Conservation (phyloP, 1,140 invertebrate species). For the Plodia interpunctella region DNA sequence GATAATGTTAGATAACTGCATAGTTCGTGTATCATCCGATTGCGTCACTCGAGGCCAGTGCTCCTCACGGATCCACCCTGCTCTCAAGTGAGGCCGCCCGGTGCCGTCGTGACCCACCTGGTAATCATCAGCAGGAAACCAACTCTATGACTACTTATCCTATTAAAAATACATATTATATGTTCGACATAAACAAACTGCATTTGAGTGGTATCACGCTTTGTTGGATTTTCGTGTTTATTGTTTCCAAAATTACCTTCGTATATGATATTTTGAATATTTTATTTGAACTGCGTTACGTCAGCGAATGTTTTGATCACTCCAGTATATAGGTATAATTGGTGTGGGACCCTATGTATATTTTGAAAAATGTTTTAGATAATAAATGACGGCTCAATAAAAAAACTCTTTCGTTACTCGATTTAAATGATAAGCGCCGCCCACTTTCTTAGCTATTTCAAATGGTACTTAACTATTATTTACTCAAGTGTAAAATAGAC, state of each 20-base stretch:
- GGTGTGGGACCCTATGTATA: too few species aligned
- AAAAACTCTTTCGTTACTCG: too few species aligned
- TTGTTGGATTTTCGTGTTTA: not conserved
- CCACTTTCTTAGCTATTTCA: constrained; percentile 6
- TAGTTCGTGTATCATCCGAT: constrained; percentile 18
- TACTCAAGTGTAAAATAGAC: too few species aligned
- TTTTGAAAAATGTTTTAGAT: too few species aligned
- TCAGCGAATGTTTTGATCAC: too few species aligned
- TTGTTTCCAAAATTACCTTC: too few species aligned
- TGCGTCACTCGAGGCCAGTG: constrained; percentile 41
- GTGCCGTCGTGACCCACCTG: constrained; percentile 28
- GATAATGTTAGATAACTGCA: constrained; percentile 22
- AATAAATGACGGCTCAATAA: too few species aligned
- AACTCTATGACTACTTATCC: constrained; percentile 1
- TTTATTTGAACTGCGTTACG: too few species aligned
- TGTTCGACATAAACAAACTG: not conserved
- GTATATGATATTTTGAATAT: too few species aligned
- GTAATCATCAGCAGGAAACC: constrained; percentile 32
- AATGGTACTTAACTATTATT: not conserved
- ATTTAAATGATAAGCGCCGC: too few species aligned
- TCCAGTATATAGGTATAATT: too few species aligned
- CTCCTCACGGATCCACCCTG: constrained; percentile 26
- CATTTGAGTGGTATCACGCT: not conserved
- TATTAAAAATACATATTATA: not conserved
- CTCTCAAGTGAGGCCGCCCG: constrained; percentile 22